Conservation (phyloP, 1,140 invertebrate species). For the Trichoplusia ni region DNA sequence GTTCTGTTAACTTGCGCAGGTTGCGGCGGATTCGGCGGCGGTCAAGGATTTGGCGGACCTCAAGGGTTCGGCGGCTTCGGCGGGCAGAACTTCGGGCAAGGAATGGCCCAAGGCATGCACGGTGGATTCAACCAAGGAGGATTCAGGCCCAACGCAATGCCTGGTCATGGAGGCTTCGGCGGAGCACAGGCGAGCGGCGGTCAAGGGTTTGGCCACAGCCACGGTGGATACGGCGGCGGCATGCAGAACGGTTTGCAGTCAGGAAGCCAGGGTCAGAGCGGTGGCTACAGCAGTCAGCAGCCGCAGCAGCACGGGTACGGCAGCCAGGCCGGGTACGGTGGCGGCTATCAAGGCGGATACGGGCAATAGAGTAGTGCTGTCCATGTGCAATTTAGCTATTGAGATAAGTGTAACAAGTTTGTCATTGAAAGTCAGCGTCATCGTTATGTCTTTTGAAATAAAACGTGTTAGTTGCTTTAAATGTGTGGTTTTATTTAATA, state of each 20-base stretch:
- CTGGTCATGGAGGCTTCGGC: background rate
- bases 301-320: slow-evolving; percentile 23
- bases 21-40: background rate
- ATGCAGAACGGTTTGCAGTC: slow-evolving; percentile 19
- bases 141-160: background rate
- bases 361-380: slow-evolving; percentile 13
- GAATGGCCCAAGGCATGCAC: background rate
- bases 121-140: slow-evolving; percentile 1
- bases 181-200: background rate
- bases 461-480: slow-evolving; percentile 7
- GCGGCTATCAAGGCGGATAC: slow-evolving; percentile 17
- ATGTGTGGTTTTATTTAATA: background rate
- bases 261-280: slow-evolving; percentile 4
- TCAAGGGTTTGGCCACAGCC: background rate
- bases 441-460: slow-evolving; percentile 15
- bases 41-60: background rate
- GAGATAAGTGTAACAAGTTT: slow-evolving; percentile 4
- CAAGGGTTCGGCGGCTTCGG: background rate
- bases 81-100: slow-evolving; percentile 4
- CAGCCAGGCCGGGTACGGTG: slow-evolving; percentile 5
- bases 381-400: slow-evolving; percentile 4
- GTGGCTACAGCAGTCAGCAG: slow-evolving; percentile 18
- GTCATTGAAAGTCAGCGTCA: slow-evolving; percentile 1
- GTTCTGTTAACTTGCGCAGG: background rate
- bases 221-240: background rate